Evolutionary conservation across 1,140 invertebrate species (phyloP).

Genomic region (Drosophila triauraria): DNA sequence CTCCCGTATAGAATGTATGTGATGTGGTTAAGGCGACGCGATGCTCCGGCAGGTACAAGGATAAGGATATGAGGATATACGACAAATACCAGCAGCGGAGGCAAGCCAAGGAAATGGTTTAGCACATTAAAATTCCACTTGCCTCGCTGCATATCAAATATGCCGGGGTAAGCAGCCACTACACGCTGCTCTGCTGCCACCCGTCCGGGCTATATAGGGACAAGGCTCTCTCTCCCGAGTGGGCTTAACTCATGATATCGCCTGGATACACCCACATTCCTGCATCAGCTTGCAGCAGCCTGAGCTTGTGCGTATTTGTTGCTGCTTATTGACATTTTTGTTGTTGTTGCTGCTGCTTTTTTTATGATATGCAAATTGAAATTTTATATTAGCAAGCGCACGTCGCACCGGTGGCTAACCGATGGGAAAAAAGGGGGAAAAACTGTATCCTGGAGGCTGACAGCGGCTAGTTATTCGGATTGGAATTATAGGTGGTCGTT

Average conservation of each 20-base stretch:
- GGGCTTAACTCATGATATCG: slow-evolving; percentile 50
- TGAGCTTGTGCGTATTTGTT: slow-evolving; percentile 64
- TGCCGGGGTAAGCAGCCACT: slow-evolving; percentile 56
- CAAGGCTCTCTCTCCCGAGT: slow-evolving; percentile 35
- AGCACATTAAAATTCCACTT: slow-evolving; percentile 83
- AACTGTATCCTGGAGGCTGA: slow-evolving; percentile 19
- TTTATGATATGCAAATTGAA: slow-evolving; percentile 82
- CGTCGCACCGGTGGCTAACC: slow-evolving; percentile 33
- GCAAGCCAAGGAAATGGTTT: slow-evolving; percentile 74
- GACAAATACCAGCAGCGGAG: slow-evolving; percentile 38
- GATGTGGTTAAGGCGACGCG: slow-evolving; percentile 22
- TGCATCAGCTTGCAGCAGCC: slow-evolving; percentile 27
- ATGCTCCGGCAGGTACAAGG: slow-evolving; percentile 11
- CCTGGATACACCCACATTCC: slow-evolving; percentile 29
- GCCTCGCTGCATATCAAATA: slow-evolving; percentile 81
- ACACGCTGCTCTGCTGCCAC: not conserved
- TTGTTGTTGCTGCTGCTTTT: not conserved
- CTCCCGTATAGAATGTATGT: slow-evolving; percentile 20
- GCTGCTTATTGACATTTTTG: slow-evolving; percentile 69
- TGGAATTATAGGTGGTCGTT: slow-evolving; percentile 66
- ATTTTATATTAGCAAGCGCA: slow-evolving; percentile 77
- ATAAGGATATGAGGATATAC: slow-evolving; percentile 27
- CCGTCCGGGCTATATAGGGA: slow-evolving; percentile 8
- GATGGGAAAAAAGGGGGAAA: slow-evolving; percentile 37
- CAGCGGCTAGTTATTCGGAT: slow-evolving; percentile 73